Base-by-base conservation (phyloP, 2,797 vertebrate species). In the Syngnathus acus region DNA sequence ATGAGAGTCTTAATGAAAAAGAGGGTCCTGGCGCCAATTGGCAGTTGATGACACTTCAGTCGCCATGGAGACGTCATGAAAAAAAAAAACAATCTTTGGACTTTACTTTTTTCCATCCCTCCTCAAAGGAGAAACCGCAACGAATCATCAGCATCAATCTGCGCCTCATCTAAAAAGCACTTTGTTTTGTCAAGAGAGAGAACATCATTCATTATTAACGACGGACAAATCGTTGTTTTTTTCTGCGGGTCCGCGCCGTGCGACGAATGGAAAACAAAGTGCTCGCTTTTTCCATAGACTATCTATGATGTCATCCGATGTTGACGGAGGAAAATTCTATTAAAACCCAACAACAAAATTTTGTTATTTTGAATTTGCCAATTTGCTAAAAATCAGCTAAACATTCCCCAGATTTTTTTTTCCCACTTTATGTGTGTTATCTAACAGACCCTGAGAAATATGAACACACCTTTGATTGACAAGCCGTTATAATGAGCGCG, bases 1-100 rank as follows among this genome's bases (percentile, higher is more conserved):
- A 26, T 54, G 53, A 54, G 23, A 26, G 23, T 51, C 50, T 51
- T 51, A 51, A 51, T 51, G n/a, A 51, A 51, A 51, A 51, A 1
- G 50, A 51, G n/a, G 50, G 50, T 9, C 50, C n/a, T 51, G 11
- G 53, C 23, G 53, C 53, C 53, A 54, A 54, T 54, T 23, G 26
- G 9, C 9, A 26, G 53, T 54, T 23, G 53, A 45, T 23, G 68
- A 67, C 48, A 73, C 72, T 58, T 64, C 74, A 48, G 72, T 83
- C 71, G 58, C 78, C 70, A 81, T 70, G 77, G 78, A 72, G 65
- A 79, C 67, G 72, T 65, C 73, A 76, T 21, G 19, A 53, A n/a
- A 26, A 23, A 23, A 6, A 6, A 32, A 54, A 32, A 55, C 5
- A 32, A 55, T 32, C 10, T 26, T 55, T 32, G 2, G 23, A 26